Conservation (phyloP, 1,140 invertebrate genomes). For the Drosophila lini region DNA sequence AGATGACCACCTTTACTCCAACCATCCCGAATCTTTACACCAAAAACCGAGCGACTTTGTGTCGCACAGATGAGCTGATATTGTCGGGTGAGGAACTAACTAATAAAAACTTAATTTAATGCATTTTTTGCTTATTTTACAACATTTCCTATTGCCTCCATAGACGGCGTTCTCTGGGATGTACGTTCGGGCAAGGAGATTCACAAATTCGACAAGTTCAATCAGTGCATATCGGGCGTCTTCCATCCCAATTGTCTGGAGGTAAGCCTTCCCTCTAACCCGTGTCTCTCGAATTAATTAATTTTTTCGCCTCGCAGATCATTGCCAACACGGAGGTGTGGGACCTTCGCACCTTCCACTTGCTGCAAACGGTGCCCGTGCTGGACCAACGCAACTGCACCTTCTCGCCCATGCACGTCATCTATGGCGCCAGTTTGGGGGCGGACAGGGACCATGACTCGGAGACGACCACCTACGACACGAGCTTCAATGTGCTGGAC, state of each 20-base stretch:
- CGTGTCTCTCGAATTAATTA: no score
- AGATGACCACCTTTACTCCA: slow-evolving; percentile 90
- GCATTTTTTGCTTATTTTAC: background rate
- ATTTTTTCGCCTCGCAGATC: slow-evolving; percentile 80
- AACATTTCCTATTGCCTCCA: background rate
- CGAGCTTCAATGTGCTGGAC: slow-evolving; percentile 97
- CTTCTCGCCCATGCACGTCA: slow-evolving; percentile 88
- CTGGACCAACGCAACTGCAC: slow-evolving; percentile 94
- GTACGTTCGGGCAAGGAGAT: slow-evolving; percentile 93
- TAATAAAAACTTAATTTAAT: no score
- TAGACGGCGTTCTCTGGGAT: slow-evolving; percentile 98
- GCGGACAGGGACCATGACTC: slow-evolving; percentile 85
- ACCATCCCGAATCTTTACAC: slow-evolving; percentile 95
- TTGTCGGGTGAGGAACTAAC: slow-evolving; percentile 87
- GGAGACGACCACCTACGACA: slow-evolving; percentile 83
- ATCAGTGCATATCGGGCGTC: slow-evolving; percentile 96
- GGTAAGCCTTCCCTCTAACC: slow-evolving; percentile 85
- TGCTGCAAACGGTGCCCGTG: slow-evolving; percentile 96
- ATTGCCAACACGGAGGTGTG: slow-evolving; percentile 96
- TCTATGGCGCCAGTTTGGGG: slow-evolving; percentile 86
- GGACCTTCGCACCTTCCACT: slow-evolving; percentile 97
- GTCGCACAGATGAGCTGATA: slow-evolving; percentile 96
- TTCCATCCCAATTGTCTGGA: slow-evolving; percentile 99
- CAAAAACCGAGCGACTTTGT: slow-evolving; percentile 97
- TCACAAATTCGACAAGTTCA: slow-evolving; percentile 99